Percentiles rank a stretch among this genome's conserved stretches.
Evolutionary conservation across 2,888 invertebrate species (phyloP).

Genomic region (Agonopterix arenella): DNA sequence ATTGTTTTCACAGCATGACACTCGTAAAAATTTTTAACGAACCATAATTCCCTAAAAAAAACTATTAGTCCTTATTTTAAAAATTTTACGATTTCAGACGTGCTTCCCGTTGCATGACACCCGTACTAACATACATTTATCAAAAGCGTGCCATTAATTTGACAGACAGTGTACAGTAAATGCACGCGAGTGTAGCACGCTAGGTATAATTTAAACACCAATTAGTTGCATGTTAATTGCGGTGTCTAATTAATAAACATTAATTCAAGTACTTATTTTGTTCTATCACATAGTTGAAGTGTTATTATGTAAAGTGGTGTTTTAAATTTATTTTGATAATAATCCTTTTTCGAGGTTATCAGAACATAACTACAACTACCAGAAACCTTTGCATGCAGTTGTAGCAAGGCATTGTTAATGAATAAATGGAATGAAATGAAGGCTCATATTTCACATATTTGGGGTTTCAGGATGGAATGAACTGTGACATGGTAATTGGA

Average conservation of each 20-base stretch:
- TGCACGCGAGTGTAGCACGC: constrained; percentile 18
- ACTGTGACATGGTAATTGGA: no score
- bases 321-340: constrained; percentile 5
- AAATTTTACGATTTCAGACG: constrained; percentile 11
- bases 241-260: constrained; percentile 25
- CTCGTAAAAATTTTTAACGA: no score
- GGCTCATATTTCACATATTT: neutral
- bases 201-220: constrained; percentile 15
- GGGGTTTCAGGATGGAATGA: neutral
- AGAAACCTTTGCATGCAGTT: neutral
- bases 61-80: neutral
- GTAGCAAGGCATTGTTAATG: neutral
- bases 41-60: no score
- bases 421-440: neutral
- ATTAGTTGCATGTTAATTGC: constrained; percentile 21
- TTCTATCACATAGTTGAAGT: constrained; percentile 1
- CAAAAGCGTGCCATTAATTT: constrained; percentile 30
- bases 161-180: constrained; percentile 20
- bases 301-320: constrained; percentile 5
- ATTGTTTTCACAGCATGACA: no score
- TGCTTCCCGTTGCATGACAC: constrained; percentile 21
- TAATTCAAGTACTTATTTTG: constrained; percentile 13
- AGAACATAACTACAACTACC: no score
- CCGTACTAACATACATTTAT: constrained; percentile 18
- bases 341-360: neutral